Evolutionary conservation across 2,113 vertebrate species (phyloP).

Genomic region (Prolemur simus): DNA sequence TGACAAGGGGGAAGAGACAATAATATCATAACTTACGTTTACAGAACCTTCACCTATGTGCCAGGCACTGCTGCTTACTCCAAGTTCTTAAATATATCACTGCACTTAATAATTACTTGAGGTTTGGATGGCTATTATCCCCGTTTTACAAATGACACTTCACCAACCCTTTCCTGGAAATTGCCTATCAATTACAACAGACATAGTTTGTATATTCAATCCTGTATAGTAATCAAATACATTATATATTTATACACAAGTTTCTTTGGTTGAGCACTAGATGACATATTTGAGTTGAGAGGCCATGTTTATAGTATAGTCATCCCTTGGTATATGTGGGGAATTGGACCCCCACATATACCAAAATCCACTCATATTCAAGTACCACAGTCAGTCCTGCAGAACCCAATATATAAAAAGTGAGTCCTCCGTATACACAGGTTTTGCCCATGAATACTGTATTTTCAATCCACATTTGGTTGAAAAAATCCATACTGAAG

Average conservation of each 20-base stretch:
- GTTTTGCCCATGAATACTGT: too few species aligned
- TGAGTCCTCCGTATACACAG: too few species aligned
- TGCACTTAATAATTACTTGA: constrained; percentile 26
- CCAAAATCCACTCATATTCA: too few species aligned
- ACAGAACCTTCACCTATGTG: not conserved
- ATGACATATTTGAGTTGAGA: not conserved
- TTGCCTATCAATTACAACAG: not conserved
- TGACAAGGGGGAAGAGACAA: too few species aligned
- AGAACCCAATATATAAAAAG: too few species aligned
- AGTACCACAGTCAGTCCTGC: too few species aligned
- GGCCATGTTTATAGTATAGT: not conserved
- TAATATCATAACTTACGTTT: not conserved
- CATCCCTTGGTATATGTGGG: too few species aligned
- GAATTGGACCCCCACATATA: too few species aligned
- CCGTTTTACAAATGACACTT: not conserved
- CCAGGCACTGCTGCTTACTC: not conserved
- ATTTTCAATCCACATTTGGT: too few species aligned
- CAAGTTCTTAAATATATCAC: constrained; percentile 5
- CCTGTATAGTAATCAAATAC: not conserved
- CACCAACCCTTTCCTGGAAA: not conserved
- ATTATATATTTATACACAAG: not conserved
- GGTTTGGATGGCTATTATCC: not conserved
- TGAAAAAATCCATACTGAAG: too few species aligned
- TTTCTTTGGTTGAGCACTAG: not conserved
- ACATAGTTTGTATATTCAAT: not conserved